phyloP scores from a whole-genome alignment of 1,140 invertebrate species.

The Ridgeia piscesae region DNA sequence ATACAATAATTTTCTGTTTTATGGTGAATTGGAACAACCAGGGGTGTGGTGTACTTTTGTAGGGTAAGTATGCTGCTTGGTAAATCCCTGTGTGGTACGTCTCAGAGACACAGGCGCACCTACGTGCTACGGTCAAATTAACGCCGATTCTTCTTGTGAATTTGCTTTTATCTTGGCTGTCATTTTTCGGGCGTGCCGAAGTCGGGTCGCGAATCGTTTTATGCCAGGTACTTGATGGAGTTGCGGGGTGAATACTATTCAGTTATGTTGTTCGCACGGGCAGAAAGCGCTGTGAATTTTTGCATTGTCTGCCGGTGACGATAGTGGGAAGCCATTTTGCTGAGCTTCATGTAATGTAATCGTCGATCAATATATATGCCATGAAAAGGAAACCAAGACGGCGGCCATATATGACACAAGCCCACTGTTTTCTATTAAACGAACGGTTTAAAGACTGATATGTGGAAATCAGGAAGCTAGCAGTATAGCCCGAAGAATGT shows the following conservation, averaged over 20 bases:
- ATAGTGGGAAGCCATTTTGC: neutral
- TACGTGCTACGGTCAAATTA: conserved; percentile 5
- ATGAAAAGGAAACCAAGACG: neutral
- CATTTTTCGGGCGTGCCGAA: neutral
- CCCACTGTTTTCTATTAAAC: neutral
- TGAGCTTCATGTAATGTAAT: conserved; percentile 6
- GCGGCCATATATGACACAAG: neutral
- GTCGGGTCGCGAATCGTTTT: neutral
- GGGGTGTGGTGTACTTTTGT: conserved; percentile 3
- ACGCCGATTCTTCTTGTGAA: conserved; percentile 4
- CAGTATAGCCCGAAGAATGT: neutral
- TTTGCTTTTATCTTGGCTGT: conserved; percentile 1
- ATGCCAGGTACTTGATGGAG: neutral
- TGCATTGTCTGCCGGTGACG: neutral
- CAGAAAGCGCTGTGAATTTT: neutral
- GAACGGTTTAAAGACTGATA: neutral
- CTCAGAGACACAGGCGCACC: neutral
- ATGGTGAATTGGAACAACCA: neutral
- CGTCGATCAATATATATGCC: conserved; percentile 5
- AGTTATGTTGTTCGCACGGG: neutral
- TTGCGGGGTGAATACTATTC: neutral
- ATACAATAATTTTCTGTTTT: conserved; percentile 2
- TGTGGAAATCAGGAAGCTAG: neutral
- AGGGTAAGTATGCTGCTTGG: neutral
- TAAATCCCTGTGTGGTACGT: neutral